phyloP scores from a whole-genome alignment of 1,140 invertebrate species.

The Aphis gossypii region DNA sequence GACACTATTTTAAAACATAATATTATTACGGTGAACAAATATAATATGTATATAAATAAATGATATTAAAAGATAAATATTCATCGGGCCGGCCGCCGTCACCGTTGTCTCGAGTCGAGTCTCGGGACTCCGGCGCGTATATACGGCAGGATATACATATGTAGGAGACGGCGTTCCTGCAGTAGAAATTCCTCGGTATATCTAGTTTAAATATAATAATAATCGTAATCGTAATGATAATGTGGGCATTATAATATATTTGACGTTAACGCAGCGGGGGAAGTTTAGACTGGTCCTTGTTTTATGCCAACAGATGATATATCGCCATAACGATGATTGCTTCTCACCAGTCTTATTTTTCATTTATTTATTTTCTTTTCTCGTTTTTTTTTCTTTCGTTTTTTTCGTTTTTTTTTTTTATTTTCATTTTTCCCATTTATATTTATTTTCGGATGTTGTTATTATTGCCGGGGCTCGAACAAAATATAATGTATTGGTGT shows the following conservation, averaged over 20 bases:
- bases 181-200: constrained; percentile 35
- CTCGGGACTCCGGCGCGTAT: neutral
- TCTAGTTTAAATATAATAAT: constrained; percentile 54
- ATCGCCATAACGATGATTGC: constrained; percentile 56
- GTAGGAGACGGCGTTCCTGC: neutral
- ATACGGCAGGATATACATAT: neutral
- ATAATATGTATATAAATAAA: neutral
- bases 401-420: neutral
- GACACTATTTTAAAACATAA: constrained; percentile 40
- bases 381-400: neutral
- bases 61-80: constrained; percentile 49
- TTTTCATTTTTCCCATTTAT: neutral
- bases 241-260: constrained; percentile 57
- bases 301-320: constrained; percentile 58
- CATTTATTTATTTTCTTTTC: constrained; percentile 54
- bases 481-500: constrained; percentile 15
- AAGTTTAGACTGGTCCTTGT: constrained; percentile 58
- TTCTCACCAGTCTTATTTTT: constrained; percentile 58
- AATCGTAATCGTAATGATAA: constrained; percentile 56
- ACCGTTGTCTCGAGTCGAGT: neutral
- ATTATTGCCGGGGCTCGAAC: neutral
- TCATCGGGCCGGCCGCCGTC: constrained; percentile 18
- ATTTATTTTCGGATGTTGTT: constrained; percentile 37
- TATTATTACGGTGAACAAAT: neutral
- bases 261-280: constrained; percentile 56